Evolutionary conservation across 1,140 invertebrate genomes (phyloP).

Genomic region (Hydropsyche tenuis): DNA sequence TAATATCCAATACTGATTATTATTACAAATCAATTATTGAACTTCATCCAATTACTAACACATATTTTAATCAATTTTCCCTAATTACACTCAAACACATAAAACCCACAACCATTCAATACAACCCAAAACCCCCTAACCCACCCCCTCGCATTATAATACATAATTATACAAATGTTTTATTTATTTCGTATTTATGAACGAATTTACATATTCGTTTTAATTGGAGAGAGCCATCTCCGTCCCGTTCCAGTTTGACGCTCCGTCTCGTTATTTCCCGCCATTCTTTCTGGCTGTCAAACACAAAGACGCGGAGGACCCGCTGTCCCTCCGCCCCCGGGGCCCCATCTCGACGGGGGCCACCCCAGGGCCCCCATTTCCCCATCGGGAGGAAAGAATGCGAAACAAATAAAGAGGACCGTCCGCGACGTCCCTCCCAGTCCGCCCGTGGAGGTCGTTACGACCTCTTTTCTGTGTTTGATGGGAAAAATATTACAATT

Average conservation of each 20-base stretch:
- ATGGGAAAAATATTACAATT: conserved; percentile 47
- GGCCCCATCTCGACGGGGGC: too few relatives aligned
- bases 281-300: conserved; percentile 41
- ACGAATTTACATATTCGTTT: conserved; percentile 25
- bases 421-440: not conserved
- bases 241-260: conserved; percentile 5
- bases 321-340: too few relatives aligned
- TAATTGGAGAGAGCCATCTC: conserved; percentile 3
- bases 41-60: too few relatives aligned
- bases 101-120: too few relatives aligned
- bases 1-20: too few relatives aligned
- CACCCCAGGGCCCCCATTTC: not conserved
- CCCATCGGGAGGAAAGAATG: conserved; percentile 34
- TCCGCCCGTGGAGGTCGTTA: conserved; percentile 17
- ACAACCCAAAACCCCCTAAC: too few relatives aligned
- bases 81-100: too few relatives aligned
- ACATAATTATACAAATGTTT: too few relatives aligned
- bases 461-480: conserved; percentile 45
- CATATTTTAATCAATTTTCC: too few relatives aligned
- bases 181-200: not conserved
- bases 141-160: too few relatives aligned
- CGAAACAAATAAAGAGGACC: conserved; percentile 44
- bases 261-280: conserved; percentile 27
- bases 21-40: too few relatives aligned
- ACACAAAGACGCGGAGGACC: conserved; percentile 33